phyloP scores from a whole-genome alignment of 2,797 vertebrate genomes.

The Enteromius fasciolatus region DNA sequence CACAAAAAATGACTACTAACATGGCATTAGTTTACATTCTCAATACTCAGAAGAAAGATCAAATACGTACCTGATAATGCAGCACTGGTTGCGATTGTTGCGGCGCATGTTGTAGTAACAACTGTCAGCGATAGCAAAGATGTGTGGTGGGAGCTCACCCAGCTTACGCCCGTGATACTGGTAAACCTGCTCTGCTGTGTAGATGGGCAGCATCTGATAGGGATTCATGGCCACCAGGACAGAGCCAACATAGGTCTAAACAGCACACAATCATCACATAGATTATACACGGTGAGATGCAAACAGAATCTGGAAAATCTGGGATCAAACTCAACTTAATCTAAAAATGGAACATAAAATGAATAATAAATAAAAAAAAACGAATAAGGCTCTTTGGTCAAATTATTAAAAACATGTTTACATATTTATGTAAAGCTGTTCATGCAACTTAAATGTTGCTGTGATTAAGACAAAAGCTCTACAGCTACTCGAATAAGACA shows the following conservation, averaged over 20 bases:
- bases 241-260: conserved; percentile 78
- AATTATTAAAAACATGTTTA: no score
- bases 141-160: conserved; percentile 88
- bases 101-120: conserved; percentile 88
- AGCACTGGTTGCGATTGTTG: conserved; percentile 65
- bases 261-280: conserved; percentile 3
- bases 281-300: background rate
- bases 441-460: no score
- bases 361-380: no score
- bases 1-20: background rate
- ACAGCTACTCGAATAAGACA: no score
- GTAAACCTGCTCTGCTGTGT: conserved; percentile 83
- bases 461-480: no score
- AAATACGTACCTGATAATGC: conserved; percentile 54
- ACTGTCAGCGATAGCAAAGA: conserved; percentile 90
- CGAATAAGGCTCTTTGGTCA: no score
- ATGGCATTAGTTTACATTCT: background rate
- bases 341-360: background rate
- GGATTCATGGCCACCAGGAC: conserved; percentile 94
- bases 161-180: conserved; percentile 81
- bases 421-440: no score
- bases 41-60: background rate
- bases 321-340: background rate
- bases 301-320: background rate
- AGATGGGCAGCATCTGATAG: conserved; percentile 86